A percentile compares a stretch with the other conserved stretches of the same genome.
These are phyloP conservation scores for Spheniscus mendiculus DNA, from an alignment of 2,113 vertebrate genomes.

Conservation along the genomic window DNA sequence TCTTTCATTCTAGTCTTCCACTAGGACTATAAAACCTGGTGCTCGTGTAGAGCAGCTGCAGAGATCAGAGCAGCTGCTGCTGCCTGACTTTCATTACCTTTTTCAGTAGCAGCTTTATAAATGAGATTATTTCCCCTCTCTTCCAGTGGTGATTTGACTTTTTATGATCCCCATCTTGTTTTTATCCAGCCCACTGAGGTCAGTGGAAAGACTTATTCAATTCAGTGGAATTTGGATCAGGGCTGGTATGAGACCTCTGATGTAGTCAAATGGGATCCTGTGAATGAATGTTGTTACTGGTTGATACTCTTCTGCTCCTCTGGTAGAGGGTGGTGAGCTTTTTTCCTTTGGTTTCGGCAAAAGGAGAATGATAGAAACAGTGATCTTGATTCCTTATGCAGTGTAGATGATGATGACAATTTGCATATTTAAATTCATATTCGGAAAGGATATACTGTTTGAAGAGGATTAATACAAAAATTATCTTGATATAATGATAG, in stretches of 20 bases:
- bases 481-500: not conserved
- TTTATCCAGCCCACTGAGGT: not conserved
- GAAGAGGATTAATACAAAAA: not conserved
- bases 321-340: not conserved
- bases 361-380: not conserved
- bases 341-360: not conserved
- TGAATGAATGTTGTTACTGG: not conserved
- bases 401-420: not conserved
- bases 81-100: not conserved
- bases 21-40: not conserved
- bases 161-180: not conserved
- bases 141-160: not conserved
- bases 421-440: not conserved
- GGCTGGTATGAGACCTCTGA: not conserved
- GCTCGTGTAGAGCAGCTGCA: not conserved
- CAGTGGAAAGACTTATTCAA: not conserved
- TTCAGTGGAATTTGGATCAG: not conserved
- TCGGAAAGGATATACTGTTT: not conserved
- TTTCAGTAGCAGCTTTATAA: not conserved
- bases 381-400: not conserved
- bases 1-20: not conserved
- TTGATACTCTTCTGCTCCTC: not conserved
- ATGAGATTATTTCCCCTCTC: not conserved
- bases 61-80: not conserved
- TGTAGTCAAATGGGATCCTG: not conserved